Base-by-base conservation (phyloP, 2,797 vertebrate species). In the Chrysolophus pictus region DNA sequence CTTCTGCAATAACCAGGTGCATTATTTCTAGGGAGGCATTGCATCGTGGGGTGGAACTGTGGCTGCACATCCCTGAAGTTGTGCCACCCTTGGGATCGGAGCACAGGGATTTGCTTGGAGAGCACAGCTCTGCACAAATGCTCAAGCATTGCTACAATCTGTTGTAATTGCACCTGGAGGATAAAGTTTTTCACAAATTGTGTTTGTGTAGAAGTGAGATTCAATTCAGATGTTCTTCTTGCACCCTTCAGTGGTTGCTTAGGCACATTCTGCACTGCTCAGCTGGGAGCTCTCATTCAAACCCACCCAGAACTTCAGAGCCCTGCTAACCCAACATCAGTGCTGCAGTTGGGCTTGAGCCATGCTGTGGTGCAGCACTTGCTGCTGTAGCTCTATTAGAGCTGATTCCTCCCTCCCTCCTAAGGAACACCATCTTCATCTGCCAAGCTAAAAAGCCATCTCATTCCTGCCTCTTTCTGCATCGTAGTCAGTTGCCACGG, bases 41-140 rank as follows among this genome's bases (percentile, higher is more conserved):
- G 14, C 17, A 0, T 62, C 12, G 10, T 9, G 5, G 28, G 65
- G 15, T 8, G 55, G 37, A 37, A 13, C n/a, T 41, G 4, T 18
- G 1, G 31, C 3, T 0, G 2, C 6, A 15, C 44, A 1, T 6
- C 56, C 41, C 75, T 6, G 39, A 55, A 42, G 3, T 18, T 1
- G 39, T 72, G 37, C 37, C 6, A 39, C 11, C 22, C 23, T 9
- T 1, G 22, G 26, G 22, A 11, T 11, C 6, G 17, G 67, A 69
- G 33, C 2, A 0, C 17, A 9, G 19, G 2, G 24, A 29, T 35
- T 55, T 9, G 26, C 16, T 51, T 28, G 44, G 44, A 8, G 39
- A 21, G 19, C 10, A 29, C 41, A 6, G 8, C 31, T 33, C 24
- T 14, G 37, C 9, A 1, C 5, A 1, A 5, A 4, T 29, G 10